Evolutionary conservation across 2,797 vertebrate species (phyloP).

Genomic region (Oceanodroma leucorhoa): DNA sequence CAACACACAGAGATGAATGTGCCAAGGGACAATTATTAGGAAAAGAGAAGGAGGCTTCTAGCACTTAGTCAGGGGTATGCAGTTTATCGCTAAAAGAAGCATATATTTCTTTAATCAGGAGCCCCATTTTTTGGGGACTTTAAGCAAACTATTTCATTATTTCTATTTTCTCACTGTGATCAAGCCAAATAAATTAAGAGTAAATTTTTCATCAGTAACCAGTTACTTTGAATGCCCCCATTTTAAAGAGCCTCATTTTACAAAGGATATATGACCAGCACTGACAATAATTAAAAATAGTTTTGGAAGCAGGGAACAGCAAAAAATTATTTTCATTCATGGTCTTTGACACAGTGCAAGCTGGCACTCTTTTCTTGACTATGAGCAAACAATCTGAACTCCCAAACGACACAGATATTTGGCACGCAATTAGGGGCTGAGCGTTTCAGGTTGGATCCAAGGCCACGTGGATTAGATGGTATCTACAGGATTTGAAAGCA

Average conservation of each 20-base stretch:
- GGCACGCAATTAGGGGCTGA: background rate
- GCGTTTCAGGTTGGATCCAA: background rate
- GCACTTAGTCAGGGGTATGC: background rate
- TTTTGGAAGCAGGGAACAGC: background rate
- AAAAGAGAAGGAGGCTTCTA: background rate
- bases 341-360: background rate
- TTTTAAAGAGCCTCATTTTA: background rate
- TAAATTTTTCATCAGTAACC: background rate
- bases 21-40: conserved; percentile 43
- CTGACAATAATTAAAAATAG: background rate
- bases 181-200: background rate
- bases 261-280: background rate
- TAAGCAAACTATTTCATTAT: background rate
- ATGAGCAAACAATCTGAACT: background rate
- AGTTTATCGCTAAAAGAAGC: conserved; percentile 28
- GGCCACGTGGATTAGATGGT: background rate
- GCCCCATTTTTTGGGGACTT: background rate
- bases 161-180: background rate
- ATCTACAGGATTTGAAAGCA: background rate
- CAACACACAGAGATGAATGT: conserved; percentile 48
- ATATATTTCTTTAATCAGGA: background rate
- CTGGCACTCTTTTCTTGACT: background rate
- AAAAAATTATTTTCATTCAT: background rate
- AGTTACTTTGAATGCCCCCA: background rate
- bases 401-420: background rate